Evolutionary conservation across 2,797 vertebrate species (phyloP).

Genomic region (Emydoidea blandingii): DNA sequence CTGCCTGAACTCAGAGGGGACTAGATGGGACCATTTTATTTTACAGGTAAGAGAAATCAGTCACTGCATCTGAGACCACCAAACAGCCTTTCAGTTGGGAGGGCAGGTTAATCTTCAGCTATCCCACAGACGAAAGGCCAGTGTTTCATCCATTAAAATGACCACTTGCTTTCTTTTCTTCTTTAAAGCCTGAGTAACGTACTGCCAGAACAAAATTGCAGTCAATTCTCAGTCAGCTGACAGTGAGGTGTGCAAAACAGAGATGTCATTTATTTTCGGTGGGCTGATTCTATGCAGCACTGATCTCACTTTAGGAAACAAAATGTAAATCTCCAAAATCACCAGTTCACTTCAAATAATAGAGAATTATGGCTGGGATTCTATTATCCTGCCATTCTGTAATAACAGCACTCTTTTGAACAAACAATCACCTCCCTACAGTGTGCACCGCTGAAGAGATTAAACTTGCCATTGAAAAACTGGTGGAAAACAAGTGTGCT

Average conservation of each 20-base stretch:
- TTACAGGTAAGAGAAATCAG: neutral
- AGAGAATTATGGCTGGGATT: neutral
- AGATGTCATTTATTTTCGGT: neutral
- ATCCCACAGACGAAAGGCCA: neutral
- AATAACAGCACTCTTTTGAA: conserved; percentile 36
- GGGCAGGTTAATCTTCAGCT: neutral
- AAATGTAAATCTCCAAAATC: conserved; percentile 40
- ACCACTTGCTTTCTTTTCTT: neutral
- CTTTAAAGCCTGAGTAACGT: neutral
- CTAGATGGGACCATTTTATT: neutral
- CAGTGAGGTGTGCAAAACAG: neutral
- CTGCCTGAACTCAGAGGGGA: neutral
- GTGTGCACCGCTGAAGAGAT: neutral
- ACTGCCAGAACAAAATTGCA: neutral
- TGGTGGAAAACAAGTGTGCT: conserved; percentile 19
- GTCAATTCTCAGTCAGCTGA: fast-evolving
- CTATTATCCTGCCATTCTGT: conserved; percentile 8
- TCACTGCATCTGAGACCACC: fast-evolving
- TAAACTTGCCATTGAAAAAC: conserved; percentile 41
- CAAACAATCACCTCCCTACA: neutral
- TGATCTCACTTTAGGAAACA: conserved; percentile 17
- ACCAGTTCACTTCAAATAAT: neutral
- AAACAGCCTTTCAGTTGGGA: neutral
- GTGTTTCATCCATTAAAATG: fast-evolving
- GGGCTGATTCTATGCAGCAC: neutral